These are phyloP conservation scores for Helobdella robusta DNA, from an alignment of 2,888 invertebrate genomes.

Conservation along the genomic window DNA sequence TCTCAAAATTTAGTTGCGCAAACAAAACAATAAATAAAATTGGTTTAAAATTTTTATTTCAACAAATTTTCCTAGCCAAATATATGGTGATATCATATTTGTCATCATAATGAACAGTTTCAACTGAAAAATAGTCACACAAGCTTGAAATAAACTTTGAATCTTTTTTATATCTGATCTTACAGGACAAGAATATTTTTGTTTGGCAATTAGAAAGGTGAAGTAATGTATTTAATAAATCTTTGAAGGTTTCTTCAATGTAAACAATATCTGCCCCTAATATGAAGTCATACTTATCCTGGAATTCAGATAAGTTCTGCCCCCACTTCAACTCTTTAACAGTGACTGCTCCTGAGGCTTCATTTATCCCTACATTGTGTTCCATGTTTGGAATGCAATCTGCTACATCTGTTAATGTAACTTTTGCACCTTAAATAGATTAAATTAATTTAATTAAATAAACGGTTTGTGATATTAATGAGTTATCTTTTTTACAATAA, in stretches of 20 bases:
- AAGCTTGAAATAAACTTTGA: conserved; percentile 39
- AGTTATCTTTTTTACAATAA: no score
- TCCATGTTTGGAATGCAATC: conserved; percentile 2
- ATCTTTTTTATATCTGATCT: conserved; percentile 44
- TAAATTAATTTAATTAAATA: no score
- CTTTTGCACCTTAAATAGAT: conserved; percentile 8
- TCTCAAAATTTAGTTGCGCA: not conserved
- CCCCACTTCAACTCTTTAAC: conserved; percentile 43
- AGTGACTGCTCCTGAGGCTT: not conserved
- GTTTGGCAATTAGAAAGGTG: conserved; percentile 30
- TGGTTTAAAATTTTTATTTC: not conserved
- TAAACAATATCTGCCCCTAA: conserved; percentile 49
- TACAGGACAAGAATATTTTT: conserved; percentile 41
- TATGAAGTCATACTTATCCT: conserved; percentile 40
- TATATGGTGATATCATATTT: conserved; percentile 41
- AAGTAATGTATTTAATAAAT: conserved; percentile 34
- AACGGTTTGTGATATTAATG: no score
- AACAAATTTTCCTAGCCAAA: conserved; percentile 8
- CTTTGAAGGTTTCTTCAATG: conserved; percentile 45
- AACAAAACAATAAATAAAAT: not conserved
- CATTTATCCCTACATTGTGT: conserved; percentile 7
- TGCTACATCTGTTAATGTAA: conserved; percentile 10
- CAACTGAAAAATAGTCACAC: conserved; percentile 37
- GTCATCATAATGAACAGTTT: conserved; percentile 39
- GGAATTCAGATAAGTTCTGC: conserved; percentile 34